Conservation (phyloP, 92 coral and sea anemone species). For the Parazoanthus swiftii region DNA sequence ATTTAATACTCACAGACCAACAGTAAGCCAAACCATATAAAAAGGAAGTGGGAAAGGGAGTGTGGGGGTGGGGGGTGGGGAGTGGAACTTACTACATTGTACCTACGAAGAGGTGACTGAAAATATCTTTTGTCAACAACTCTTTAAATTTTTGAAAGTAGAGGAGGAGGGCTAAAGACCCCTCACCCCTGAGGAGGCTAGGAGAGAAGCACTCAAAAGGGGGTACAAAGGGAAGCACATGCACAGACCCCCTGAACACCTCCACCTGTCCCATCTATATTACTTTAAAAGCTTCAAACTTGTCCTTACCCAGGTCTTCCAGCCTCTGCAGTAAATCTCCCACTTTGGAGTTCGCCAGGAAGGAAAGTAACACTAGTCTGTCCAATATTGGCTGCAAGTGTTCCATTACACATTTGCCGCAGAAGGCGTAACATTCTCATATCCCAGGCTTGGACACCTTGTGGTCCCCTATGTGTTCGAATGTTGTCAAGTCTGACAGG, state of each 20-base stretch:
- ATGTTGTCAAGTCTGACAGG: constrained; percentile 80
- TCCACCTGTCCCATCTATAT: no score
- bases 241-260: no score
- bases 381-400: constrained; percentile 85
- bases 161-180: no score
- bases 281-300: neutral
- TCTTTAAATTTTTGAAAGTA: neutral
- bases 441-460: constrained; percentile 83
- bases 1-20: no score
- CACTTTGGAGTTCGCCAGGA: constrained; percentile 84
- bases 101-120: no score
- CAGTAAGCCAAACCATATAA: no score
- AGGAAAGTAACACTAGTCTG: constrained; percentile 83
- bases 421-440: constrained; percentile 84
- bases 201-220: no score
- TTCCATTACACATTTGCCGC: constrained; percentile 90
- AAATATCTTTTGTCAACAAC: no score
- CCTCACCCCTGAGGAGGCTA: neutral
- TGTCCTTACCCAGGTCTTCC: constrained; percentile 80
- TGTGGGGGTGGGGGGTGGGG: no score
- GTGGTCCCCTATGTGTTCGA: constrained; percentile 47
- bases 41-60: no score
- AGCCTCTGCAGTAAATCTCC: constrained; percentile 81
- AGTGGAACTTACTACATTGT: neutral
- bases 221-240: no score